Base-by-base conservation (phyloP, 2,797 vertebrate species). In the Psittacula derbiana region DNA sequence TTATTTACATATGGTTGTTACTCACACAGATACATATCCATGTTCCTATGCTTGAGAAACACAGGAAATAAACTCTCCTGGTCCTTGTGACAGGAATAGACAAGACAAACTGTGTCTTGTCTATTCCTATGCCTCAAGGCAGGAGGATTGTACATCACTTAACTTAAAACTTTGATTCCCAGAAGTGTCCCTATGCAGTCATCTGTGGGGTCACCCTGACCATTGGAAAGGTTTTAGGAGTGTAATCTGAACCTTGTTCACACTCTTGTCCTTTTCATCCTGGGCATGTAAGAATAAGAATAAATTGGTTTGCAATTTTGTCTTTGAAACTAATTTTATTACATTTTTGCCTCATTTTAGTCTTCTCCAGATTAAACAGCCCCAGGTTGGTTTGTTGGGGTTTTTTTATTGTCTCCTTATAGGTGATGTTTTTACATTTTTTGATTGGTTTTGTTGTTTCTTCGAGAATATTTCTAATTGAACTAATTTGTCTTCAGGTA, bases 1-100 rank as follows among this genome's bases (percentile, higher is more conserved):
- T 67, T 82, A 24, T 36, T 88, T 23, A 4, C 50, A 21, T 19
- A 1, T 10, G 36, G 24, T 55, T 19, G 4, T 91, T 76, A 25
- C 43, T 88, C 62, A 72, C 28, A 60, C 12, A 62, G 40, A 31
- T 43, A n/a, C 3, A 11, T 62, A n/a, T 53, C 33, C 17, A 0
- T 65, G 28, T 49, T 69, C 66, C 74, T 90, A 31, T 30, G 21
- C 36, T 78, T 79, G 27, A 81, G 66, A 88, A 94, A 53, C 43
- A 43, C 0, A 0, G n/a, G 23, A 50, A 70, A 47, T 65, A 65
- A 86, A 49, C 6, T 73, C 11, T 46, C 12, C 33, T 80, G n/a
- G 14, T 87, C 43, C 25, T 28, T 44, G 0, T 60, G 52, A n/a
- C 55, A 57, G 21, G n/a, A 33, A 16, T 21, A 57, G 13, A 33